Conservation (phyloP, 2,113 vertebrate genomes). For the Misgurnus mizolepis region DNA sequence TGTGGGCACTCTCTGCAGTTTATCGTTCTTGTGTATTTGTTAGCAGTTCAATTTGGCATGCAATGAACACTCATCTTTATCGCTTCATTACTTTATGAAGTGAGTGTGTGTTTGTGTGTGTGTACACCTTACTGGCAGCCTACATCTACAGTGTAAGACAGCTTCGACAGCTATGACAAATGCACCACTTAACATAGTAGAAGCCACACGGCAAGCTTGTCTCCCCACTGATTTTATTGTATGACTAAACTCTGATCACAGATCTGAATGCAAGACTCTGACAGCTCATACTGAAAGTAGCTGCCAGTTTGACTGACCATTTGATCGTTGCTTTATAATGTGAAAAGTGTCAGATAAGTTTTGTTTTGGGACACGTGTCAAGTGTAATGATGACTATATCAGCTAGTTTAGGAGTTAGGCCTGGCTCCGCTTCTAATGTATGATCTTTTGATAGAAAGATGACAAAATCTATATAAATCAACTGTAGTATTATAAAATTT, state of each 20-base stretch:
- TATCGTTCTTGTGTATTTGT: neutral
- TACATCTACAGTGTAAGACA: constrained; percentile 16
- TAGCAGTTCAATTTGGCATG: no score
- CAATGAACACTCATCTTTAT: no score
- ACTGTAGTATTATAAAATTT: no score
- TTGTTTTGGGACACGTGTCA: no score
- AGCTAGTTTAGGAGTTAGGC: neutral
- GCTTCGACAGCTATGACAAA: neutral
- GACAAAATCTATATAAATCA: no score
- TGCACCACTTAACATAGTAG: neutral
- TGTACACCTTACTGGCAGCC: neutral
- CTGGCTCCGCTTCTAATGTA: no score
- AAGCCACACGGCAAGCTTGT: neutral
- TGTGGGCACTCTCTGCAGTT: neutral
- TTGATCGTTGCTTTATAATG: neutral
- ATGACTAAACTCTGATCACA: constrained; percentile 12
- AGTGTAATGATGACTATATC: neutral
- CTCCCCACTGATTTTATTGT: neutral
- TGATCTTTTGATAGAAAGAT: no score
- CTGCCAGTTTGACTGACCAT: neutral
- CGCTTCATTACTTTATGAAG: no score
- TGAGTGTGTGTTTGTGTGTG: neutral
- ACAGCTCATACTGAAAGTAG: constrained; percentile 3
- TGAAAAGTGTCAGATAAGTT: neutral
- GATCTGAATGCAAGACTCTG: neutral